Base-by-base conservation (phyloP, 2,888 invertebrate species). In the Druceiella hillmani region DNA sequence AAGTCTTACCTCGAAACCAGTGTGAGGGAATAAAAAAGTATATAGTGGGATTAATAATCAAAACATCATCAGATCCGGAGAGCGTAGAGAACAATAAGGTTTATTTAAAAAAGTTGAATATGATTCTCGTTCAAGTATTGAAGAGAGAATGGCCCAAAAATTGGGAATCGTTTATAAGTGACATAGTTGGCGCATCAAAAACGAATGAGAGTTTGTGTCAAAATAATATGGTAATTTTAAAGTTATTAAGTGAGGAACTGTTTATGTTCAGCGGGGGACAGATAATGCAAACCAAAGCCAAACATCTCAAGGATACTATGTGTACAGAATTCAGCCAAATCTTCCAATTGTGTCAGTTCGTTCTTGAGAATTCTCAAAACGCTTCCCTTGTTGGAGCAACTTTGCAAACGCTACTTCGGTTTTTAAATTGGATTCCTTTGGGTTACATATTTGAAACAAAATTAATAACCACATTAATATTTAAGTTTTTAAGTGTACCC, bases 121-220 rank as follows among this genome's bases (percentile, higher is more conserved):
- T 99, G 86, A 99, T 99, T 58, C 78, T 99, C 59, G 97, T 99
- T 49, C 97, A 98, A 81, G 97, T 99, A 48, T 75, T 99, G 57
- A 99, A 99, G 66, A 80, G 97, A 56, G 99, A 99, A 66, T 99
- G 99, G 99, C 99, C 99, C 39, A 93, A 93, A 60, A 97, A 99
- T 62, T 99, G 99, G 99, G 94, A 97, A 56, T 87, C 93, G 16
- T 99, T 99, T 66, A 98, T 99, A 54, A 85, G 90, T 56, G 99
- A 99, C 62, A 99, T 99, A 60, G 98, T 99, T 41, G 99, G 98
- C 42, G 94, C 99, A 30, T 95, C 95, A 54, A 95, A 95, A 75
- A 97, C 97, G 15, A 98, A 97, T 62, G 99, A 99, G 66, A 91
- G 93, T 55, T 78, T 99, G 32, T 99, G 99, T 74, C 97, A 98